Conservation (phyloP, 2,113 vertebrate genomes). For the Atlantisia rogersi region DNA sequence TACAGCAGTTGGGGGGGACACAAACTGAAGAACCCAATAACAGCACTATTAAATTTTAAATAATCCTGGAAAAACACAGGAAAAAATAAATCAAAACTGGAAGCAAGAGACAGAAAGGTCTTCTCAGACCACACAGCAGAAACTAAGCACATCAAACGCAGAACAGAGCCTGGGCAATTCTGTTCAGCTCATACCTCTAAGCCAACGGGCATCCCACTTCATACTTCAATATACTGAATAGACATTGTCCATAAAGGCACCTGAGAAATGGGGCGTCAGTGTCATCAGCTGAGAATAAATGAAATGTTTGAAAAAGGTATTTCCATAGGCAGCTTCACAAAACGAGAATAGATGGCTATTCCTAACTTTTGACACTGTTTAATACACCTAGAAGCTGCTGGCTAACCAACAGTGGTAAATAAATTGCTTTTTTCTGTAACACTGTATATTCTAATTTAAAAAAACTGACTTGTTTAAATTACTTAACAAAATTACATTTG, state of each 20-base stretch:
- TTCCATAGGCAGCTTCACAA: neutral
- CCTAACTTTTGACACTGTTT: neutral
- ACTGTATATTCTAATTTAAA: neutral
- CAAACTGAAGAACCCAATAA: neutral
- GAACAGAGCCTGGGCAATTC: neutral
- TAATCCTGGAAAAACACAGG: accelerated
- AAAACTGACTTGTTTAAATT: neutral
- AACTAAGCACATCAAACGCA: neutral
- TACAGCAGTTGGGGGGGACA: neutral
- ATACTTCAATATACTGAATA: neutral
- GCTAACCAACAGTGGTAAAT: neutral
- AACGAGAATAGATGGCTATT: neutral
- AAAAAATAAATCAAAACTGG: neutral
- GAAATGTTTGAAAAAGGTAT: neutral
- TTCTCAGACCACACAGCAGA: neutral
- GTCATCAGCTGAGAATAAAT: neutral
- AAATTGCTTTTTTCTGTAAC: neutral
- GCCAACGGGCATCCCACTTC: accelerated
- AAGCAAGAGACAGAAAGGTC: neutral
- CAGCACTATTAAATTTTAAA: neutral
- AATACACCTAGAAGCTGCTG: neutral
- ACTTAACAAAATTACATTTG: neutral
- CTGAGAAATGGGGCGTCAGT: neutral
- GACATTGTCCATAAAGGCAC: neutral
- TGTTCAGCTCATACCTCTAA: neutral